phyloP scores from a whole-genome alignment of 92 coral and sea anemone species.

The Epizoanthus illoricatus region DNA sequence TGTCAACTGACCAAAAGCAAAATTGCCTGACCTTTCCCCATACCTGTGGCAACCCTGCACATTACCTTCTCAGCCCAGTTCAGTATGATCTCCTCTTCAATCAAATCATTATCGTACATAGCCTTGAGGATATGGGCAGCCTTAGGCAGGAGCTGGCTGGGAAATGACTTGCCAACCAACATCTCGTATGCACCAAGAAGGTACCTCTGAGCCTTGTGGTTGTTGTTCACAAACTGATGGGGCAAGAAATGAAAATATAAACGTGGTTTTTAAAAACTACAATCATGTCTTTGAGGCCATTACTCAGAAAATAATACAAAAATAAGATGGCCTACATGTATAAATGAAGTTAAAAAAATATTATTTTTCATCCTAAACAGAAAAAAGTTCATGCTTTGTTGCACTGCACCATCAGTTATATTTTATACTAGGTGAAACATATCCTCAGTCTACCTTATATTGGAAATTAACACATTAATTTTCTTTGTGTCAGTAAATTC shows the following conservation, averaged over 20 bases:
- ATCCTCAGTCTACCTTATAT: neutral
- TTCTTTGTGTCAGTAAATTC: too few relatives aligned
- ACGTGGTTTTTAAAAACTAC: neutral
- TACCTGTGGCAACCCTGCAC: neutral
- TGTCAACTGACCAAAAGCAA: too few relatives aligned
- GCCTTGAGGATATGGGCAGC: conserved; percentile 87
- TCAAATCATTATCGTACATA: conserved; percentile 78
- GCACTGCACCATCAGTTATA: too few relatives aligned
- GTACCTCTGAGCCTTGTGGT: conserved; percentile 96
- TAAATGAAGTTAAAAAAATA: too few relatives aligned
- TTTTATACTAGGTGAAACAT: neutral
- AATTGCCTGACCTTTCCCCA: too few relatives aligned
- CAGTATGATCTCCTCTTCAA: conserved; percentile 90
- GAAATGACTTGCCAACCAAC: conserved; percentile 95
- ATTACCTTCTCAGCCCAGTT: conserved; percentile 95
- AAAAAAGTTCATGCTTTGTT: too few relatives aligned
- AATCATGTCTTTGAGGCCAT: neutral
- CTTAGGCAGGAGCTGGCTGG: conserved; percentile 85
- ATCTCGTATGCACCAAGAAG: conserved; percentile 96
- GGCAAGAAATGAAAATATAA: neutral
- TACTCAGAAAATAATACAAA: neutral
- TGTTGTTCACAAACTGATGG: conserved; percentile 81
- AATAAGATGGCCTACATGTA: too few relatives aligned
- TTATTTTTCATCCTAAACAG: too few relatives aligned
- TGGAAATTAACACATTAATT: too few relatives aligned